A percentile compares a stretch with the other conserved stretches of the same genome.
Evolutionary conservation across 2,888 invertebrate species (phyloP).

Genomic region (Cryptocheilus praepositus): DNA sequence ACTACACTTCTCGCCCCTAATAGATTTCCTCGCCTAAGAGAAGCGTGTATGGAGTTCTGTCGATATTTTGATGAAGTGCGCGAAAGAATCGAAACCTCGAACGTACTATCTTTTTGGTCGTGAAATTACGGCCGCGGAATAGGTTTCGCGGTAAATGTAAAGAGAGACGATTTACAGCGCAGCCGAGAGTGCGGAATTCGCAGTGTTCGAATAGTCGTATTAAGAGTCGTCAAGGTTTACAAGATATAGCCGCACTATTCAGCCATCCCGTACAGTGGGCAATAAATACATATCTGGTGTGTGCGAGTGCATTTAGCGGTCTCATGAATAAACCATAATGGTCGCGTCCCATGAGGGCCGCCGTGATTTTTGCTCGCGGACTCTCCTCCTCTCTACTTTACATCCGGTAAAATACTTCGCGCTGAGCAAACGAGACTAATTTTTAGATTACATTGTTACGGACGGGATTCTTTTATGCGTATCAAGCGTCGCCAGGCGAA

Average conservation of each 20-base stretch:
- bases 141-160: no score
- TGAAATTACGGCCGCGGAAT: background rate
- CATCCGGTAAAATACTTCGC: conserved; percentile 33
- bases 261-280: conserved; percentile 31
- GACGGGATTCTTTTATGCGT: no score
- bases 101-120: no score
- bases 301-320: conserved; percentile 55
- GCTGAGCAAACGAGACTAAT: conserved; percentile 7
- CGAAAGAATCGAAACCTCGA: no score
- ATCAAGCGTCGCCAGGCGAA: no score
- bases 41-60: background rate
- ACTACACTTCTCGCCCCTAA: background rate
- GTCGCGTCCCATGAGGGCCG: conserved; percentile 36
- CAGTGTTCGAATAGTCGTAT: no score
- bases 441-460: conserved; percentile 12
- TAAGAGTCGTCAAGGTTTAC: conserved; percentile 31
- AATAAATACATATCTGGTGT: conserved; percentile 51
- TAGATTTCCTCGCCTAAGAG: background rate
- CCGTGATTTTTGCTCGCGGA: conserved; percentile 54
- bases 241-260: conserved; percentile 30
- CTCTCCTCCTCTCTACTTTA: conserved; percentile 14
- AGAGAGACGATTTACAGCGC: no score
- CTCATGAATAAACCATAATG: conserved; percentile 61
- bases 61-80: background rate
- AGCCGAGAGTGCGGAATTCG: no score